Evolutionary conservation across 1,140 invertebrate genomes (phyloP), one percentile per base, ranked within the genome.

Genomic region (Drosophila chauvacae): DNA sequence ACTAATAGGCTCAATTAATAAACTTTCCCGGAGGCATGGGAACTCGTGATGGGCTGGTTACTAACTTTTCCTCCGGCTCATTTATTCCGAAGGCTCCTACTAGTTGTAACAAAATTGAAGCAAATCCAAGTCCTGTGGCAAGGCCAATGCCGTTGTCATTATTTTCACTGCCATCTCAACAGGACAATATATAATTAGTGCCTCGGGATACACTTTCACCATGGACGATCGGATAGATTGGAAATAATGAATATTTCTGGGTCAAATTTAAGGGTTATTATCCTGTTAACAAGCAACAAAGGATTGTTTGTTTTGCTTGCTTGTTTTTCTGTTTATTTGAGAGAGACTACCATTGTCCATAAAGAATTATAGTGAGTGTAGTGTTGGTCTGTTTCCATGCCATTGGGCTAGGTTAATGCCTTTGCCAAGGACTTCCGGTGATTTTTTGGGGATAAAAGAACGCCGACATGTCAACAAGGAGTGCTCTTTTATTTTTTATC

Each of bases 1-100:
- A 77, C 73, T 77, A 77, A 77, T 77, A 69, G 73, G 75, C 75
- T 65, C 72, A 77, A 77, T 77, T 77, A 77, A 76, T 76, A 77
- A 76, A 77, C 61, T 74, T 75, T 75, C 23, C 45, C 45, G 23
- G 51, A 23, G 50, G 41, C 50, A 33, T 20, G 39, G 28, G 4
- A 55, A 20, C 42, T 50, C 16, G 64, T 39, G 26, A 59, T 35
- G 55, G 48, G 62, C 50, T 57, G 66, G 61, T 63, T 77, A 77
- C 65, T 68, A 74, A 75, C 50, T 75, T 85, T 81, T 77, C 51
- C 71, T 72, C 48, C 62, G 62, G 77, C 77, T 74, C 81, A 85
- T 85, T 84, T 84, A 72, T 65, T 80, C 41, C 66, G 73, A 86
- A 81, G 73, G 74, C 66, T 56, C 56, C 30, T 37, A 63, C 58